Percentiles rank a stretch among this genome's conserved stretches.
phyloP scores from a whole-genome alignment of 2,113 vertebrate genomes.

The Gallinago paraguaiae region DNA sequence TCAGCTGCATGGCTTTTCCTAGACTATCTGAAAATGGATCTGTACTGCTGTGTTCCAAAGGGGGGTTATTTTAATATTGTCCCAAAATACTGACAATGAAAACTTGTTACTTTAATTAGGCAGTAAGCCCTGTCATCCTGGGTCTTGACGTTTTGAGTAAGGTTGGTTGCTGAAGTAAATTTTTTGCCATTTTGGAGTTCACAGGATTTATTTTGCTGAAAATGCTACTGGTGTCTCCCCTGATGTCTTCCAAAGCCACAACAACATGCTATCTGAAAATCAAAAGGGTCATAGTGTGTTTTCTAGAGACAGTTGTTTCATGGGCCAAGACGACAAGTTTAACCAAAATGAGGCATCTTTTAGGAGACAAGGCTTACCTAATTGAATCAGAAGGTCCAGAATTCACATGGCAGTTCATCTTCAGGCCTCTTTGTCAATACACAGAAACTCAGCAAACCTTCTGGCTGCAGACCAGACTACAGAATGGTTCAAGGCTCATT shows the following conservation, averaged over 20 bases:
- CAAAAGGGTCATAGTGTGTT: neutral
- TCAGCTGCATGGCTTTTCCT: slow-evolving; percentile 48
- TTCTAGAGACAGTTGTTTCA: neutral
- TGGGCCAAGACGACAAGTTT: neutral
- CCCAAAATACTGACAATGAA: slow-evolving; percentile 9
- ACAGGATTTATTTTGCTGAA: neutral
- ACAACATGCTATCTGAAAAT: neutral
- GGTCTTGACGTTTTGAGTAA: neutral
- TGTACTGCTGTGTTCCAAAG: neutral
- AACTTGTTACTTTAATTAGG: neutral
- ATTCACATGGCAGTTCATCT: neutral
- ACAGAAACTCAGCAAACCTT: neutral
- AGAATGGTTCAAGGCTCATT: neutral
- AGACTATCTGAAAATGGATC: slow-evolving; percentile 26
- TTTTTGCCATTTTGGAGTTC: neutral
- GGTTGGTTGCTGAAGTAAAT: neutral
- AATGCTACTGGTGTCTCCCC: neutral
- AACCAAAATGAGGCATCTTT: neutral
- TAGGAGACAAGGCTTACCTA: neutral
- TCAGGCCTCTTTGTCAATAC: neutral
- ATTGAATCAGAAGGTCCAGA: neutral
- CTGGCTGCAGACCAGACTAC: neutral
- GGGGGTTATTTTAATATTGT: slow-evolving; percentile 19
- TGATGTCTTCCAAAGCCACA: neutral
- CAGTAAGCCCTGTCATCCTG: neutral